Evolutionary conservation across 1,140 invertebrate genomes (phyloP), one percentile per base, ranked within the genome.

Genomic region (Drosophila rhopaloa): DNA sequence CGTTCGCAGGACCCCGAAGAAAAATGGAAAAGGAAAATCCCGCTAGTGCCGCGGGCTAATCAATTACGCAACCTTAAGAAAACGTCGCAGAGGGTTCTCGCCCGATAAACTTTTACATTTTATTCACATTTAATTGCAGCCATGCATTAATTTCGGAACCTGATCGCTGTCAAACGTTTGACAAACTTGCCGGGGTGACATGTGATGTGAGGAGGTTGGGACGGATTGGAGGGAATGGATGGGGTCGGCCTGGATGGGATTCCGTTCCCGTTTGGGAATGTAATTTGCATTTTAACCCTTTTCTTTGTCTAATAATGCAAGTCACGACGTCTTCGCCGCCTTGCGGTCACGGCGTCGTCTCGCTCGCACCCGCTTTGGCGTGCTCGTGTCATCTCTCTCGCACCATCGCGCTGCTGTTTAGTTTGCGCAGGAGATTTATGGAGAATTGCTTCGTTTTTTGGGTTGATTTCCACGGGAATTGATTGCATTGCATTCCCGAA

Each of bases 111-210:
- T 73, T 82, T 46, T 10, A 56, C 59, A 82, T 85, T 85, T 85
- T 88, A 85, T 85, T 88, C 79, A 85, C 86, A 85, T 85, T 85
- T 82, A 85, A 85, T 85, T 85, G 79, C 83, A 65, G 65, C 57
- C 67, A 77, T 74, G 67, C 78, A 81, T 77, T 65, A 74, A 85
- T 86, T 85, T 75, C 13, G 58, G 78, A 85, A 88, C 82, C 82
- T 84, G 81, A 82, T 82, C 81, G 55, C 79, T 86, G 83, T 82
- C 83, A 85, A 85, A 51, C 55, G 75, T 60, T 85, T 85, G 82
- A 85, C 82, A 85, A 75, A 68, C 76, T 72, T 44, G 57, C 35
- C 53, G 47, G 60, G 57, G 41, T 48, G 50, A 51, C 29, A 37
- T 67, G 63, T 68, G 50, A 68, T 63, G 40, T 55, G 66, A 35